Evolutionary conservation across 2,113 vertebrate species (phyloP).

Genomic region (Megaceryle torquata): DNA sequence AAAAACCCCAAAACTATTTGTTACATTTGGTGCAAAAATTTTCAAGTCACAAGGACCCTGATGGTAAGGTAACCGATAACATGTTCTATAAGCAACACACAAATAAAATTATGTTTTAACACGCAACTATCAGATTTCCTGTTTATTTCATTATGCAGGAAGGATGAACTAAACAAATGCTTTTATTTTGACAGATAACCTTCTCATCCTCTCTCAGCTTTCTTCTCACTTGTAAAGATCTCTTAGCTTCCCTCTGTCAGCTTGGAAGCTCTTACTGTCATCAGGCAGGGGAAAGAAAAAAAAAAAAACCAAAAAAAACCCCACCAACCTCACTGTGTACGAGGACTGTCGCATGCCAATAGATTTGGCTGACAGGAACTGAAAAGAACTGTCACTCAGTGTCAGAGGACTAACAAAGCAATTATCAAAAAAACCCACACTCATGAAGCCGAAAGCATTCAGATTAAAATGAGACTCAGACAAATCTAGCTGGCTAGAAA

Average conservation of each 20-base stretch:
- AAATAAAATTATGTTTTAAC: conserved; percentile 55
- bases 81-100: conserved; percentile 42
- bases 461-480: conserved; percentile 60
- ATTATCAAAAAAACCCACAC: conserved; percentile 71
- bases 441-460: conserved; percentile 47
- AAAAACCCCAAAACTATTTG: not conserved
- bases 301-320: conserved; percentile 69
- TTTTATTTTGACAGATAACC: conserved; percentile 75
- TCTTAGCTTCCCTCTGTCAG: conserved; percentile 72
- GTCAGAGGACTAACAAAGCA: conserved; percentile 77
- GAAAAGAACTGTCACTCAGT: conserved; percentile 77
- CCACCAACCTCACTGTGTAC: conserved; percentile 29
- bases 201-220: conserved; percentile 66
- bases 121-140: conserved; percentile 9
- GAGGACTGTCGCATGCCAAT: conserved; percentile 69
- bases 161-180: conserved; percentile 62
- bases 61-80: conserved; percentile 21
- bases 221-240: conserved; percentile 68
- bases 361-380: conserved; percentile 76
- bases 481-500: conserved; percentile 23
- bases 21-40: not conserved
- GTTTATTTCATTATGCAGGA: conserved; percentile 31
- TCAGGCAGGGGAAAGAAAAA: conserved; percentile 15
- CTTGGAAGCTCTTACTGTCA: conserved; percentile 78
- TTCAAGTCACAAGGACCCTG: not conserved